Conservation (phyloP, 1,140 invertebrate species). For the Cryptotermes secundus region DNA sequence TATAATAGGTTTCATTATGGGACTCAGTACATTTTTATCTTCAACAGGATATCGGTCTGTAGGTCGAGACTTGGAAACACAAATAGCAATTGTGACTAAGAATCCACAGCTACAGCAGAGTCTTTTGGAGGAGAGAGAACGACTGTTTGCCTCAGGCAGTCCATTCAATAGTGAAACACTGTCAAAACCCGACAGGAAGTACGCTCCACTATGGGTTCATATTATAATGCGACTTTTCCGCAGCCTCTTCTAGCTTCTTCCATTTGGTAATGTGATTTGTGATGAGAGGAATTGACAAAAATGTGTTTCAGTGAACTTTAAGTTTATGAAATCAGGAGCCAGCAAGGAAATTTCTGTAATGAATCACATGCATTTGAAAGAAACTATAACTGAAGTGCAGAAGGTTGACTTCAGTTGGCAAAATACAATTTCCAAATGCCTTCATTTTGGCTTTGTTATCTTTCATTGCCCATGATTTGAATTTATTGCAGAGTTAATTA, state of each 20-base stretch:
- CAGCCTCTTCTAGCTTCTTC: slow-evolving; percentile 38
- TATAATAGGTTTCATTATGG: too few relatives aligned
- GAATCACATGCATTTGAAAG: too few relatives aligned
- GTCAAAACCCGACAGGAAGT: slow-evolving; percentile 6
- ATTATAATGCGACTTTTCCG: slow-evolving; percentile 21
- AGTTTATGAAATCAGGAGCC: too few relatives aligned
- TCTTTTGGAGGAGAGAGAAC: slow-evolving; percentile 64
- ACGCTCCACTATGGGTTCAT: slow-evolving; percentile 28
- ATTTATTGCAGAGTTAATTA: too few relatives aligned
- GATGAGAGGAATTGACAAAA: too few relatives aligned
- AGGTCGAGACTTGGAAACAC: slow-evolving; percentile 88
- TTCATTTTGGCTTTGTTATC: too few relatives aligned
- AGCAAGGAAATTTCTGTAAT: too few relatives aligned
- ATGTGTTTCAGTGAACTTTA: too few relatives aligned
- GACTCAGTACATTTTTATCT: neutral
- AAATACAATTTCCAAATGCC: too few relatives aligned
- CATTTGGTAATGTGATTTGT: neutral
- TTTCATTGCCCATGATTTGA: too few relatives aligned
- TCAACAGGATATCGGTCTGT: slow-evolving; percentile 70
- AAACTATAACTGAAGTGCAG: too few relatives aligned
- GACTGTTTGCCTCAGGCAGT: slow-evolving; percentile 61
- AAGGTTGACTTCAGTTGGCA: too few relatives aligned
- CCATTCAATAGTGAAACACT: slow-evolving; percentile 39
- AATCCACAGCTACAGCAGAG: slow-evolving; percentile 70
- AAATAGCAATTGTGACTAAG: slow-evolving; percentile 82